These are phyloP conservation scores for Cotesia typhae DNA, from an alignment of 1,140 invertebrate species.

Conservation along the genomic window DNA sequence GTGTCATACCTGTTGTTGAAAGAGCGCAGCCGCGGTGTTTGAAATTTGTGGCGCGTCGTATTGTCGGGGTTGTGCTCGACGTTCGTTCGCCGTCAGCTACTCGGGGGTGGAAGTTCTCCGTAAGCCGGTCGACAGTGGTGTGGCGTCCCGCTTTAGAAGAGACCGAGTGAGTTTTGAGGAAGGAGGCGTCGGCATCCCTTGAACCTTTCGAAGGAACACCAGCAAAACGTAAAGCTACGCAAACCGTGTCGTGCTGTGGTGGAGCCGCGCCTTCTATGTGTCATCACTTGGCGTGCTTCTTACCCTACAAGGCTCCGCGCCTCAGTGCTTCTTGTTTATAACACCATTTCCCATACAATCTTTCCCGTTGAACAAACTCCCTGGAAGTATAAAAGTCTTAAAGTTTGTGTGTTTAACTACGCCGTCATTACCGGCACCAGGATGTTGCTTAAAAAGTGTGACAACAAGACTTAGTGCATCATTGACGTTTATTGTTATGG, in stretches of 20 bases:
- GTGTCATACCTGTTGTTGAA: conserved; percentile 19
- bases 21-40: conserved; percentile 44
- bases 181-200: conserved; percentile 49
- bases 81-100: conserved; percentile 48
- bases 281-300: too few species aligned
- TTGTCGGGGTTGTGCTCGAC: conserved; percentile 45
- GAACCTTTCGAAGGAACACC: conserved; percentile 32
- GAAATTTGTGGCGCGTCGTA: conserved; percentile 57
- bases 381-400: too few species aligned
- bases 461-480: too few species aligned
- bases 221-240: conserved; percentile 24
- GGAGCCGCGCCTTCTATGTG: too few species aligned
- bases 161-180: conserved; percentile 40
- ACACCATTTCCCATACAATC: too few species aligned
- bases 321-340: too few species aligned
- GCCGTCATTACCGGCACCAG: background rate
- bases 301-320: too few species aligned
- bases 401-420: too few species aligned
- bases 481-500: too few species aligned
- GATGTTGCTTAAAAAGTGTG: background rate
- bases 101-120: conserved; percentile 57
- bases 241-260: conserved; percentile 23
- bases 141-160: too few species aligned
- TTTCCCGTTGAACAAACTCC: too few species aligned
- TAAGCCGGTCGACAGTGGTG: conserved; percentile 42